These are phyloP conservation scores for Epizoanthus scotinus DNA, from an alignment of 92 coral and sea anemone genomes.

Conservation along the genomic window DNA sequence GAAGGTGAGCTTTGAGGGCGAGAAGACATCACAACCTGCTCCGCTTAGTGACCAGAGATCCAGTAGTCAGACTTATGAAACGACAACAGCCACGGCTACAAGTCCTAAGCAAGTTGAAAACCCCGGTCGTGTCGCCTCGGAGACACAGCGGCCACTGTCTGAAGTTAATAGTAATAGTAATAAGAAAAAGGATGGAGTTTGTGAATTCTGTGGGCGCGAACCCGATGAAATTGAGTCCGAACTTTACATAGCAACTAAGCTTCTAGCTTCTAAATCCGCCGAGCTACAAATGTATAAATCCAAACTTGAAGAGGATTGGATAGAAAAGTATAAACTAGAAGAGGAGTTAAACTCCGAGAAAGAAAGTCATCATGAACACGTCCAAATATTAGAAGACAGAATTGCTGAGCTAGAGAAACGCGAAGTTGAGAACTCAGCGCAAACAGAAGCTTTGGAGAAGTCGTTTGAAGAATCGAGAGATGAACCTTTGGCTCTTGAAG, in stretches of 20 bases:
- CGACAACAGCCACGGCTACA: neutral
- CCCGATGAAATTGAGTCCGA: constrained; percentile 53
- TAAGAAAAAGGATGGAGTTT: neutral
- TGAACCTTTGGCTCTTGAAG: constrained; percentile 47
- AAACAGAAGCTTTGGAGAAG: constrained; percentile 44
- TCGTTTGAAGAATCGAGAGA: constrained; percentile 35
- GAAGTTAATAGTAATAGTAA: neutral
- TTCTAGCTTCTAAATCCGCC: constrained; percentile 49
- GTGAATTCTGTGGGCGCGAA: constrained; percentile 19
- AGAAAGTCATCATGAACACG: constrained; percentile 47
- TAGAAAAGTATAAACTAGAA: constrained; percentile 63
- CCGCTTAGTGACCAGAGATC: neutral
- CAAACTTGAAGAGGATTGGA: constrained; percentile 58
- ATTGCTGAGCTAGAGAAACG: constrained; percentile 2
- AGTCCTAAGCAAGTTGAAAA: neutral
- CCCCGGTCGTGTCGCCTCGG: neutral
- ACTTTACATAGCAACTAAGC: constrained; percentile 52
- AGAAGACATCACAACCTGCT: neutral
- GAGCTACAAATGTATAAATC: constrained; percentile 62
- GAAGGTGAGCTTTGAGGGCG: neutral
- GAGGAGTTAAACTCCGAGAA: constrained; percentile 60
- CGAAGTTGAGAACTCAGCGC: constrained; percentile 8
- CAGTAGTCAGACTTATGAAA: neutral
- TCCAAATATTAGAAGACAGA: constrained; percentile 38
- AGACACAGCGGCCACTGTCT: neutral